Percentiles rank a stretch among this genome's conserved stretches.
These are phyloP conservation scores for Fratercula arctica DNA, from an alignment of 2,797 vertebrate genomes.

Conservation along the genomic window DNA sequence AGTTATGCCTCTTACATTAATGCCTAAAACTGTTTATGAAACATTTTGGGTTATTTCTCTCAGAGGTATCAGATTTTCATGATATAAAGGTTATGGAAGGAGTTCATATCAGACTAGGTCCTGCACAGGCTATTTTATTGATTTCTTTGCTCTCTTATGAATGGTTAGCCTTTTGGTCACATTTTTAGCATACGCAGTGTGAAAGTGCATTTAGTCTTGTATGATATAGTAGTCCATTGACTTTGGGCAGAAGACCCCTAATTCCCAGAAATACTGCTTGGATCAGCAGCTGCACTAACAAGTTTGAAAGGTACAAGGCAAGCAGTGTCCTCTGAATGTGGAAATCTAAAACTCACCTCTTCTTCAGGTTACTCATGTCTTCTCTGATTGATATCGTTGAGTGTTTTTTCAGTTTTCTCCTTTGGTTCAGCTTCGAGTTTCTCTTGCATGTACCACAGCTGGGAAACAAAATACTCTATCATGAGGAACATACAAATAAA, in stretches of 20 bases:
- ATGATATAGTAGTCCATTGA: not conserved
- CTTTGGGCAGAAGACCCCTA: slow-evolving; percentile 11
- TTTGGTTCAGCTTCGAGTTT: not conserved
- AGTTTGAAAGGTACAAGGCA: slow-evolving; percentile 41
- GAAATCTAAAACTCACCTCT: slow-evolving; percentile 15
- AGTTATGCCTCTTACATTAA: not conserved
- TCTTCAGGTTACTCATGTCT: not conserved
- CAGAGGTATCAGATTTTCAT: not conserved
- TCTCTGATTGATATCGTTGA: not conserved
- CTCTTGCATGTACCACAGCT: not conserved
- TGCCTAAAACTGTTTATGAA: not conserved
- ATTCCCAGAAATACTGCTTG: slow-evolving; percentile 34
- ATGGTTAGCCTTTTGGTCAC: not conserved
- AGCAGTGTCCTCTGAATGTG: slow-evolving; percentile 32
- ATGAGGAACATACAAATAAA: not conserved
- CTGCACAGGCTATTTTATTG: not conserved
- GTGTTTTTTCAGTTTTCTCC: not conserved
- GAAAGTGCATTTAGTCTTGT: not conserved
- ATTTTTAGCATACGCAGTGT: not conserved
- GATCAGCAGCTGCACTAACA: slow-evolving; percentile 17
- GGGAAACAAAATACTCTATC: slow-evolving; percentile 31
- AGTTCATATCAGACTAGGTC: not conserved
- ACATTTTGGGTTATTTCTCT: not conserved
- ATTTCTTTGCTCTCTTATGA: not conserved
- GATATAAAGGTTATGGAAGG: not conserved